A percentile compares a stretch with the other conserved stretches of the same genome.
Evolutionary conservation across 2,113 vertebrate genomes (phyloP).

Genomic region (Petromus typicus): DNA sequence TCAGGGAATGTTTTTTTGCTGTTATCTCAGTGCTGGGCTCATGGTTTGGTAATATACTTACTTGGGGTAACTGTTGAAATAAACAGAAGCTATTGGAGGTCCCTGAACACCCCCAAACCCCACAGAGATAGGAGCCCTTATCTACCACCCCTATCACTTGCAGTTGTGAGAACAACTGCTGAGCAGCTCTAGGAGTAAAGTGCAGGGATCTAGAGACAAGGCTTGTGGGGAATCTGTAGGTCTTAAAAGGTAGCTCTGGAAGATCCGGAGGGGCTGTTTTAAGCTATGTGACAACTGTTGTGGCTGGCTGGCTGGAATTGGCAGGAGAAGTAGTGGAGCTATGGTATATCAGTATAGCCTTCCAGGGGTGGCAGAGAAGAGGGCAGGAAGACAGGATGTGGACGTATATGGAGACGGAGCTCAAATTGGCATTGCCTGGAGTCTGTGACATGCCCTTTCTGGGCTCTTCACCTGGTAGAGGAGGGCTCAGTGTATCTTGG

Average conservation of each 20-base stretch:
- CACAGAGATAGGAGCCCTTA: not conserved
- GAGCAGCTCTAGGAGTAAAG: not conserved
- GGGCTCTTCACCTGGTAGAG: not conserved
- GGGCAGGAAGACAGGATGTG: not conserved
- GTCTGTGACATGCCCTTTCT: not conserved
- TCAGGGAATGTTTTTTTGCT: not conserved
- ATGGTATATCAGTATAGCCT: not conserved
- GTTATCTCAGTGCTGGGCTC: not conserved
- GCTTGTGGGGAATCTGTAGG: not conserved
- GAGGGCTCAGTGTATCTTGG: not conserved
- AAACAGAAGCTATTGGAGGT: not conserved
- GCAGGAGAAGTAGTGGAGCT: not conserved
- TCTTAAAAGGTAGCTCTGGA: not conserved
- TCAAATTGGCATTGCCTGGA: not conserved
- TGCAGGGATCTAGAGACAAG: not conserved
- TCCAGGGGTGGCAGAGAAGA: not conserved
- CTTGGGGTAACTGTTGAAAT: not conserved
- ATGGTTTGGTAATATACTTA: not conserved
- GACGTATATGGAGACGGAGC: not conserved
- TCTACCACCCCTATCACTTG: fast-evolving
- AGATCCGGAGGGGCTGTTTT: not conserved
- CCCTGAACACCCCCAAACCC: not conserved
- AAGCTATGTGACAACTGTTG: not conserved
- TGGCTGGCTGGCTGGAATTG: not conserved
- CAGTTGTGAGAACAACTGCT: not conserved